Percentiles rank a stretch among this genome's conserved stretches.
Conservation (phyloP, 2,113 vertebrate genomes). For the Raja brachyura region DNA sequence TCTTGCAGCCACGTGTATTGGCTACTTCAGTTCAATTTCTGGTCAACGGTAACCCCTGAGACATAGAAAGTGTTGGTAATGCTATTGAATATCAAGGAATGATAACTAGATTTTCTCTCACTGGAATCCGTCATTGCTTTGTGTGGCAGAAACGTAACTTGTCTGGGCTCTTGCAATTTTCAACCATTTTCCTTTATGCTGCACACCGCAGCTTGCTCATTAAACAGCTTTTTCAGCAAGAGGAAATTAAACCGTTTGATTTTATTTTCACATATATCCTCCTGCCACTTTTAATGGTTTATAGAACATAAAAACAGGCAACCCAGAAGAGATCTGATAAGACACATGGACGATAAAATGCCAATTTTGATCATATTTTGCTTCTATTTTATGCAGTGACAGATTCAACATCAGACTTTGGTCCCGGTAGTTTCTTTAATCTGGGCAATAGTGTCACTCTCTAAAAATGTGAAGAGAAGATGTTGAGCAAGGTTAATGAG, state of each 20-base stretch:
- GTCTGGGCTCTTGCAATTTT: not conserved
- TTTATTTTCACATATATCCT: not conserved
- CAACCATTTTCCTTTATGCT: not conserved
- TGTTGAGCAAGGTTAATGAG: not conserved
- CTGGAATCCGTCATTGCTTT: no score
- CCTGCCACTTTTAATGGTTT: not conserved
- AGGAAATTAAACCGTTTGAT: not conserved
- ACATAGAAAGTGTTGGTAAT: no score
- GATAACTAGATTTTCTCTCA: no score
- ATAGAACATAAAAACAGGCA: not conserved
- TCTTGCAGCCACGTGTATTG: no score
- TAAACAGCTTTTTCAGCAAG: not conserved
- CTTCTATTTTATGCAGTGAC: not conserved
- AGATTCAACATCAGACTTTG: not conserved
- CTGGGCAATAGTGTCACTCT: not conserved
- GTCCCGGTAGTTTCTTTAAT: not conserved
- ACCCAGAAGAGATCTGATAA: not conserved
- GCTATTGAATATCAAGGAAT: no score
- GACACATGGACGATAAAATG: not conserved
- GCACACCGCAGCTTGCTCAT: no score
- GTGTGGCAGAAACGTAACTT: not conserved
- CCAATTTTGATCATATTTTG: not conserved
- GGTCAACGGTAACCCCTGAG: no score
- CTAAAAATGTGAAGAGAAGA: not conserved
- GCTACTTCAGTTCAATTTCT: no score